phyloP scores from a whole-genome alignment of 2,113 vertebrate genomes.

The Cacatua alba region DNA sequence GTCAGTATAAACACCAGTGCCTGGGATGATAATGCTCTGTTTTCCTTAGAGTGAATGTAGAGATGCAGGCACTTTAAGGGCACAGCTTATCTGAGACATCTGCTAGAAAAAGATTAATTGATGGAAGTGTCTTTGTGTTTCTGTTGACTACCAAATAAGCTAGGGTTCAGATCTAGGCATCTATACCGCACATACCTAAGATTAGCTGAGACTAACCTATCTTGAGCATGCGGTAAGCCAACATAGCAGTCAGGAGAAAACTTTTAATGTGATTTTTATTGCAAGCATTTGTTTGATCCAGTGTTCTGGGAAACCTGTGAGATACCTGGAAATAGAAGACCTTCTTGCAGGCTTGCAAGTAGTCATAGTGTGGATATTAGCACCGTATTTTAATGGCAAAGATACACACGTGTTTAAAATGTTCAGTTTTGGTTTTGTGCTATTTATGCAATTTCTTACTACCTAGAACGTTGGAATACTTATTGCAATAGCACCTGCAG shows the following conservation, averaged over 20 bases:
- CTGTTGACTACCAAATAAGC: neutral
- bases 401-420: neutral
- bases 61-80: neutral
- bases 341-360: neutral
- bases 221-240: neutral
- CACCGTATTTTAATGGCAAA: neutral
- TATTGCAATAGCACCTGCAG: neutral
- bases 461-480: neutral
- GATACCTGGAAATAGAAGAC: neutral
- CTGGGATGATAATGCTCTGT: neutral
- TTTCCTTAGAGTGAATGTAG: neutral
- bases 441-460: neutral
- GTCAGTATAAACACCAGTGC: neutral
- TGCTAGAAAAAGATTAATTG: neutral
- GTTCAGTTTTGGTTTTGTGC: fast-evolving
- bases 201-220: neutral
- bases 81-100: neutral
- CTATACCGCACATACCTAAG: neutral
- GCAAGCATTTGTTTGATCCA: neutral
- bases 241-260: neutral
- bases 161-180: neutral
- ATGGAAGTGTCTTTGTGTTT: neutral
- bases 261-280: neutral
- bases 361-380: neutral
- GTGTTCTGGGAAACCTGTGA: neutral